A percentile compares a stretch with the other conserved stretches of the same genome.
Evolutionary conservation across 2,113 vertebrate genomes (phyloP).

Genomic region (Emberiza fucata): DNA sequence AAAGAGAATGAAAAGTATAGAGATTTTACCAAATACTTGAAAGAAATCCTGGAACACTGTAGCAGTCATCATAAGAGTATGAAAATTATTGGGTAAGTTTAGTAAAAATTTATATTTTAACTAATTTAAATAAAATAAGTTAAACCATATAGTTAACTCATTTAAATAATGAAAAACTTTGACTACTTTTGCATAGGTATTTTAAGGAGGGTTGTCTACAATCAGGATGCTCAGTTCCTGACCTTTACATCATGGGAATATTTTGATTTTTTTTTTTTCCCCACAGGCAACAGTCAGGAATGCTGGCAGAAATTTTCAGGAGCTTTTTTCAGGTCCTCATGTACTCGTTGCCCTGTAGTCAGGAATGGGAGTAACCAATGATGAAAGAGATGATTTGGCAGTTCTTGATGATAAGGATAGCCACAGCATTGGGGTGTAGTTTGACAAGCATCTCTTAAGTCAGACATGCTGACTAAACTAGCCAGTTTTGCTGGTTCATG

Average conservation of each 20-base stretch:
- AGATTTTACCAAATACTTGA: not conserved
- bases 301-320: not conserved
- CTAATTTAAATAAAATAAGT: not conserved
- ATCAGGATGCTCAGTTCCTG: not conserved
- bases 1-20: not conserved
- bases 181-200: not conserved
- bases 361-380: not conserved
- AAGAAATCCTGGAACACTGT: not conserved
- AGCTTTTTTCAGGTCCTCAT: not conserved
- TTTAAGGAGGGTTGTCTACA: not conserved
- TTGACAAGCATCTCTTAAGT: not conserved
- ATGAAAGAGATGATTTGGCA: not conserved
- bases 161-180: not conserved
- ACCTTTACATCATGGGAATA: not conserved
- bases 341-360: not conserved
- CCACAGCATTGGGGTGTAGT: not conserved
- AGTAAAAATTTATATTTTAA: not conserved
- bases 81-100: not conserved
- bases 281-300: not conserved
- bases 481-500: not conserved
- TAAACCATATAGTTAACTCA: not conserved
- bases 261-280: not conserved
- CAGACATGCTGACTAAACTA: not conserved
- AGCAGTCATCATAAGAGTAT: not conserved
- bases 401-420: not conserved